Conservation (phyloP, 2,113 vertebrate species). For the Phyllopteryx taeniolatus region DNA sequence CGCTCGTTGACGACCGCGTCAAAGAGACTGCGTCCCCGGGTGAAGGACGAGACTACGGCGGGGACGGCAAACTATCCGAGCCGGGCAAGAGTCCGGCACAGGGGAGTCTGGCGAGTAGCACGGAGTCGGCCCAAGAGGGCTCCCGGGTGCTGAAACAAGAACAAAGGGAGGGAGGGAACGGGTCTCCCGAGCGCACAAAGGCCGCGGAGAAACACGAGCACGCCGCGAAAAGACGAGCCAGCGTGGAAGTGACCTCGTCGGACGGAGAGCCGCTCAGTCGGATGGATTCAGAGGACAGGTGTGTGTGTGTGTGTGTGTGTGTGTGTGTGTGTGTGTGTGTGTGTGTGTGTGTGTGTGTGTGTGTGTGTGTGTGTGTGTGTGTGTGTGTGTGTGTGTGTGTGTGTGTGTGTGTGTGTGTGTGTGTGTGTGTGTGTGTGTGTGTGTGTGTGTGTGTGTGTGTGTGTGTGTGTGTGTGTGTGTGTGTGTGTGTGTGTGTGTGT, state of each 20-base stretch:
- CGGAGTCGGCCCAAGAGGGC: slow-evolving; percentile 54
- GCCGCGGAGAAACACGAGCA: slow-evolving; percentile 47
- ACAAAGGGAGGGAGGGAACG: slow-evolving; percentile 72
- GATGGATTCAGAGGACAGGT: slow-evolving; percentile 98
- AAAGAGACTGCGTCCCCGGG: slow-evolving; percentile 5
- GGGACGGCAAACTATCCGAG: slow-evolving; percentile 29
- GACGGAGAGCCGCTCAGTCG: slow-evolving; percentile 90
- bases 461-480: too few relatives aligned
- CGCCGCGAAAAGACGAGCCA: slow-evolving; percentile 60
- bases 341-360: too few relatives aligned
- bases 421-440: slow-evolving; percentile 63
- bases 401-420: too few relatives aligned
- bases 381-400: too few relatives aligned
- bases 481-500: slow-evolving; percentile 63
- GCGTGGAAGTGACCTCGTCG: slow-evolving; percentile 77
- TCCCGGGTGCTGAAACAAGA: slow-evolving; percentile 64
- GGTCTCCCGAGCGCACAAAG: slow-evolving; percentile 50
- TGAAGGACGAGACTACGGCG: neutral
- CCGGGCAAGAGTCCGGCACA: slow-evolving; percentile 51
- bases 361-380: slow-evolving; percentile 62
- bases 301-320: slow-evolving; percentile 28
- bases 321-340: too few relatives aligned
- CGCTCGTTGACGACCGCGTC: neutral
- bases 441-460: too few relatives aligned
- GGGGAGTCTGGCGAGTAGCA: slow-evolving; percentile 52